A percentile compares a stretch with the other conserved stretches of the same genome.
Conservation (phyloP, 2,888 invertebrate species). For the Gymnosoma rotundatum region DNA sequence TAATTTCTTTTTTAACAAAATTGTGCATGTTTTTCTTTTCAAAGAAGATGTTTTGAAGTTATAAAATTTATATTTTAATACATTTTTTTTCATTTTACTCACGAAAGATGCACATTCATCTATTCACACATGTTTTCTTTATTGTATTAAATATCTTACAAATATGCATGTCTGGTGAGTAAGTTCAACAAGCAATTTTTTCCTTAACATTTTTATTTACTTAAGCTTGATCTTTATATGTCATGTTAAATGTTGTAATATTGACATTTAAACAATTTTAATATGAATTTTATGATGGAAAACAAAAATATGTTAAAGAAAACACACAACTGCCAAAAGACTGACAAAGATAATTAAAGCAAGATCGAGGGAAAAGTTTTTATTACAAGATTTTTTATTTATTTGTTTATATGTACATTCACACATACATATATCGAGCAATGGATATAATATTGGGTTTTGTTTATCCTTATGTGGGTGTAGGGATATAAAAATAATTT, state of each 20-base stretch:
- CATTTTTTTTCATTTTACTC: background rate
- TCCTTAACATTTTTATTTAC: background rate
- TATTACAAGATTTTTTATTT: too few species aligned
- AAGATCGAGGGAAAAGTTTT: background rate
- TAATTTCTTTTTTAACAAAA: background rate
- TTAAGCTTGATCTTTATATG: constrained; percentile 43
- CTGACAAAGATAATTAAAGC: background rate
- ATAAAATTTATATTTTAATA: background rate
- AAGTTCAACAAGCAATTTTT: constrained; percentile 3
- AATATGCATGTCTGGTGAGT: background rate
- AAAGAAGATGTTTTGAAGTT: background rate
- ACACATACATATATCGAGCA: too few species aligned
- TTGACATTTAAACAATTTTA: constrained; percentile 51
- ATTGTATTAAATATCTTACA: background rate
- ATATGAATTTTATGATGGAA: constrained; percentile 8
- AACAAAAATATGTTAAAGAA: background rate
- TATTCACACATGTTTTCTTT: background rate
- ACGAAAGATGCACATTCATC: background rate
- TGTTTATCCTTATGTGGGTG: too few species aligned
- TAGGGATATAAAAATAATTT: too few species aligned
- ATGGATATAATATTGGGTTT: too few species aligned
- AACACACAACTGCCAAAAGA: background rate
- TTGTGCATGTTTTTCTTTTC: background rate
- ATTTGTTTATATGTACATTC: too few species aligned
- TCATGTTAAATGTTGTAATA: constrained; percentile 59